A percentile compares a stretch with the other conserved stretches of the same genome.
These are phyloP conservation scores for Barnardius zonarius DNA, from an alignment of 2,113 vertebrate species.

Conservation along the genomic window DNA sequence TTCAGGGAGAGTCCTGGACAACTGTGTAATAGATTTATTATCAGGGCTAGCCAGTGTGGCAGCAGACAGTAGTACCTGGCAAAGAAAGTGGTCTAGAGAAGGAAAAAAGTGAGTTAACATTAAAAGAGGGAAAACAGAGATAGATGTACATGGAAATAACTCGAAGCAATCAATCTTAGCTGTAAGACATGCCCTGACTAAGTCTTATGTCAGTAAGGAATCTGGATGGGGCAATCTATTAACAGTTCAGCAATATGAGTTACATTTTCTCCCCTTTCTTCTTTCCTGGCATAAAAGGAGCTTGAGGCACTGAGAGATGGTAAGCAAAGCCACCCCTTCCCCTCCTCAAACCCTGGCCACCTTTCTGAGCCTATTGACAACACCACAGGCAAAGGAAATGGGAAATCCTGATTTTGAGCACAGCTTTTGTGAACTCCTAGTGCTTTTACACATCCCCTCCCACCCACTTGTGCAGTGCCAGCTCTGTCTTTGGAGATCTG, in stretches of 20 bases:
- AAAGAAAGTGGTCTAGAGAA: not conserved
- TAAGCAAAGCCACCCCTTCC: not conserved
- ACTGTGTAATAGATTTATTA: fast-evolving
- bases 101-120: not conserved
- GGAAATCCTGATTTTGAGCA: not conserved
- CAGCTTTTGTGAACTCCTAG: not conserved
- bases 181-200: not conserved
- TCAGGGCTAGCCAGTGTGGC: not conserved
- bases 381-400: not conserved
- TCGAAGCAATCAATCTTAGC: not conserved
- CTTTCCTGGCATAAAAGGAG: not conserved
- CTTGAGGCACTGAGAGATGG: not conserved
- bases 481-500: not conserved
- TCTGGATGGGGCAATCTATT: not conserved
- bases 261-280: not conserved
- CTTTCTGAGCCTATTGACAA: not conserved
- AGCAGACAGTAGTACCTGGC: not conserved
- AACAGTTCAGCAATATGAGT: not conserved
- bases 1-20: not conserved
- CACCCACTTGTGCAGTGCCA: not conserved
- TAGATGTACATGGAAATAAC: not conserved
- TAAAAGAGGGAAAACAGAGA: not conserved
- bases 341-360: not conserved
- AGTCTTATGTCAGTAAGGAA: not conserved
- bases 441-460: not conserved